Conservation (phyloP, 2,797 vertebrate species). For the Enteromius trimaculatus region DNA sequence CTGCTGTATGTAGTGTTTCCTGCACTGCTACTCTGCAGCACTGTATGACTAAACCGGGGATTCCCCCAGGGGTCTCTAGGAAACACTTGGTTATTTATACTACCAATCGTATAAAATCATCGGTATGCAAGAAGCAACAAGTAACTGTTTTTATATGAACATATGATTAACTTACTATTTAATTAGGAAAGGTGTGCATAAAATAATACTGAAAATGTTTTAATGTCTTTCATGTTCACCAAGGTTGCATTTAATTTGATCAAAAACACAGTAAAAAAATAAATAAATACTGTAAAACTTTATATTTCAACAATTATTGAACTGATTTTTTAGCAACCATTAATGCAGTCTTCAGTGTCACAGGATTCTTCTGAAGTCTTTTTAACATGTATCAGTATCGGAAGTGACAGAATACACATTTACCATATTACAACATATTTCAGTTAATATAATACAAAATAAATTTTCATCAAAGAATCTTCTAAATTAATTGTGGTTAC, state of each 20-base stretch:
- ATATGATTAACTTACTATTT: neutral
- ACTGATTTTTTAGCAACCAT: neutral
- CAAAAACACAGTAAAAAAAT: neutral
- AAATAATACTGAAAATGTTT: neutral
- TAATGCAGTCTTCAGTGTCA: neutral
- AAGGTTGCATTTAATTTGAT: neutral
- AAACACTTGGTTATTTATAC: neutral
- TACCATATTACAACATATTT: neutral
- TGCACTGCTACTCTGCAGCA: neutral
- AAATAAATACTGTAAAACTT: neutral
- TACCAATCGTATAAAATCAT: neutral
- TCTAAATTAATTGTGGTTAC: neutral
- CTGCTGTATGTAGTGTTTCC: neutral
- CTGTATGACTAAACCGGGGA: neutral
- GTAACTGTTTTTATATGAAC: neutral
- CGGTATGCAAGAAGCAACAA: neutral
- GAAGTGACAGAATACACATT: neutral
- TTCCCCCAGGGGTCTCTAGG: neutral
- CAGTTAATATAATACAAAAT: neutral
- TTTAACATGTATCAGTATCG: neutral
- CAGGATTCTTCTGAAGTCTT: neutral
- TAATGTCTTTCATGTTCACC: no score
- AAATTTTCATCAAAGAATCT: neutral
- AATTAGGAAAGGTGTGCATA: neutral
- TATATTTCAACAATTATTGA: neutral